Conservation (phyloP, 2,888 invertebrate species). For the Apeira syringaria region DNA sequence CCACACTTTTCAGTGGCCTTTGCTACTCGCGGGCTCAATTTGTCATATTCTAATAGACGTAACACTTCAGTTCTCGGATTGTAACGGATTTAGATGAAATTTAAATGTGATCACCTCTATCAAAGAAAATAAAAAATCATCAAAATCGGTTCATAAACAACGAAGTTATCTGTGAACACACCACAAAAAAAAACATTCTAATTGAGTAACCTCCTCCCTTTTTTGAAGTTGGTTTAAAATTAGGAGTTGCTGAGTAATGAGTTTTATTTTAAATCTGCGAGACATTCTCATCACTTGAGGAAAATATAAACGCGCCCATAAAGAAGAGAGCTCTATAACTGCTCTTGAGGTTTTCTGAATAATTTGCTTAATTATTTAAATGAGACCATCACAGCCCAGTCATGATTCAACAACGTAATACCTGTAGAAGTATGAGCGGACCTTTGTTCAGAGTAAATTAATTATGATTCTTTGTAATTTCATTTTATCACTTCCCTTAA, state of each 20-base stretch:
- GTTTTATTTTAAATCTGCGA: conserved; percentile 36
- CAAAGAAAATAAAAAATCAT: too few relatives aligned
- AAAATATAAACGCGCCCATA: conserved; percentile 29
- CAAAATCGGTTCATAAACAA: too few relatives aligned
- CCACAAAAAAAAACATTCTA: too few relatives aligned
- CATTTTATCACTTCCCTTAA: background rate
- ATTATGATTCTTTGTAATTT: conserved; percentile 7
- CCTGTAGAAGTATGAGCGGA: conserved; percentile 3
- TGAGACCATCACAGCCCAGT: conserved; percentile 15
- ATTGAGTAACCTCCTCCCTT: too few relatives aligned
- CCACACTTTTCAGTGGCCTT: too few relatives aligned
- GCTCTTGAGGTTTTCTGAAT: conserved; percentile 18
- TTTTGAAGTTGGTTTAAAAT: too few relatives aligned
- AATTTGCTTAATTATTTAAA: conserved; percentile 25
- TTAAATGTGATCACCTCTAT: too few relatives aligned
- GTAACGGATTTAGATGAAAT: too few relatives aligned
- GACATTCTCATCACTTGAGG: conserved; percentile 32
- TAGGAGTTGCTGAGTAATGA: conserved; percentile 28
- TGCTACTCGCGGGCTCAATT: too few relatives aligned
- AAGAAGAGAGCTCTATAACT: conserved; percentile 10
- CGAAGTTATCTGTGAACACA: too few relatives aligned
- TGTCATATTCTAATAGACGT: too few relatives aligned
- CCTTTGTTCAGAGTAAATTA: conserved; percentile 6
- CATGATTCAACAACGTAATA: conserved; percentile 18
- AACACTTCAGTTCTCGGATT: too few relatives aligned